Evolutionary conservation across 2,888 invertebrate genomes (phyloP), one percentile per base, ranked within the genome.

Genomic region (Baronia brevicornis): DNA sequence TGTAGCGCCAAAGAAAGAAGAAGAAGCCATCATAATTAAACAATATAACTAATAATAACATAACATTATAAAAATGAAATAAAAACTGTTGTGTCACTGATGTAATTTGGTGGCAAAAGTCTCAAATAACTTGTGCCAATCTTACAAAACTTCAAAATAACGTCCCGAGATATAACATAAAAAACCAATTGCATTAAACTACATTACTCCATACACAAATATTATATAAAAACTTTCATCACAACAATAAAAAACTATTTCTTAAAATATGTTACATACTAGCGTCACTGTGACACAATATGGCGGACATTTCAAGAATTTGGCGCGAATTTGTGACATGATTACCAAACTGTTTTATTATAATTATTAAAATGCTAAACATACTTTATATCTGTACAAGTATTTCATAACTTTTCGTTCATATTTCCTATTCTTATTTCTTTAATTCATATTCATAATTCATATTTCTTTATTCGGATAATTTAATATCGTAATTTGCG

Each of bases 401-500:
- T 13, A 24, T 13, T 24, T 24, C 13, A 13, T 24, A 24, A 24
- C 12, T 24, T 24, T 24, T 13, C 24, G 3, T 7, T 7, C n/a
- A 24, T 5, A 24, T 13, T 24, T 13, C 1, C n/a, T n/a, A n/a
- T n/a, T n/a, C n/a, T n/a, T n/a, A n/a, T 13, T 12, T 24, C 7
- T 7, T n/a, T 13, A 4, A 4, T 13, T n/a, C 13, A 7, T 24
- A 5, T 3, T 13, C 4, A n/a, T 13, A 11, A 7, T 13, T 24
- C 13, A 7, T 11, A 24, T 24, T 24, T 11, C 24, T n/a, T n/a
- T n/a, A n/a, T n/a, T n/a, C n/a, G n/a, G n/a, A n/a, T n/a, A n/a
- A n/a, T n/a, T n/a, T n/a, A n/a, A n/a, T n/a, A n/a, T n/a, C n/a
- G n/a, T n/a, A n/a, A n/a, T n/a, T n/a, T n/a, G n/a, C n/a, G n/a